phyloP scores from a whole-genome alignment of 2,888 invertebrate genomes.

The Dione juno region DNA sequence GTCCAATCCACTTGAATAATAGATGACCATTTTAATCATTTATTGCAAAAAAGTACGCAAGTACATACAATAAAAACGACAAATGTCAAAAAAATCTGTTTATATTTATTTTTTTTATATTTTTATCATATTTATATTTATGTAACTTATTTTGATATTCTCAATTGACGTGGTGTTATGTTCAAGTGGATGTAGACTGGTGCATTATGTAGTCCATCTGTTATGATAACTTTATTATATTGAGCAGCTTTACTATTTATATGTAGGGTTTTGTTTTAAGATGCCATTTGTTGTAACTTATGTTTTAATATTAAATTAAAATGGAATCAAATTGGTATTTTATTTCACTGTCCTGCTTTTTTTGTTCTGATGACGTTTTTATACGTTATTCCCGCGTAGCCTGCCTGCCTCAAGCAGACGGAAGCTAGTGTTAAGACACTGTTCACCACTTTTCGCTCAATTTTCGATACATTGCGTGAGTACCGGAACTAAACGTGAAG shows the following conservation, averaged over 20 bases:
- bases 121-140: background rate
- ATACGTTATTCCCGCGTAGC: no score
- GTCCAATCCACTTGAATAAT: constrained; percentile 45
- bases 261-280: constrained; percentile 72
- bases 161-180: background rate
- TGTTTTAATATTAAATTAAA: constrained; percentile 82
- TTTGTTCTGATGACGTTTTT: no score
- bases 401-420: no score
- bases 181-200: constrained; percentile 41
- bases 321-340: constrained; percentile 62
- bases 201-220: constrained; percentile 50
- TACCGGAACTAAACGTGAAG: no score
- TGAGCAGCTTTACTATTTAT: constrained; percentile 83
- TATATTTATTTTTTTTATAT: background rate
- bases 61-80: no score
- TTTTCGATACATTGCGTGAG: no score
- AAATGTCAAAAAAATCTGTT: no score
- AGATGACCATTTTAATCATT: background rate
- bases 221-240: constrained; percentile 57
- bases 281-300: constrained; percentile 84
- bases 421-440: no score
- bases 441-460: no score
- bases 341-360: constrained; percentile 44
- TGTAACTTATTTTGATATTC: background rate
- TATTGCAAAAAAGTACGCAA: no score